Evolutionary conservation across 2,888 invertebrate genomes (phyloP).

Genomic region (Andrena flavipes): DNA sequence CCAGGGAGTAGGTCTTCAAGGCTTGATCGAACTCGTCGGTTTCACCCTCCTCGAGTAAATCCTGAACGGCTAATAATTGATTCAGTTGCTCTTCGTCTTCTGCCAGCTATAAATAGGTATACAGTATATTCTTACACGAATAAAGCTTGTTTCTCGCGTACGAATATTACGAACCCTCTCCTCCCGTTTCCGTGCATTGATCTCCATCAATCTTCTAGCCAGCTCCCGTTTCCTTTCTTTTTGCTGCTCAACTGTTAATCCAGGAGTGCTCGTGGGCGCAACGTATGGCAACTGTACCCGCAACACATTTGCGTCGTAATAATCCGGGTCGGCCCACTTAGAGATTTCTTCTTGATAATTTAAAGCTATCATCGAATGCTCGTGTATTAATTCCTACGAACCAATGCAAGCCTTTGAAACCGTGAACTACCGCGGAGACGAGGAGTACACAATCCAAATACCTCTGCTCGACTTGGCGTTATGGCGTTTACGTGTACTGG

Average conservation of each 20-base stretch:
- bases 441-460: slow-evolving; percentile 70
- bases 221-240: slow-evolving; percentile 95
- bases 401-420: background rate
- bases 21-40: slow-evolving; percentile 91
- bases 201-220: slow-evolving; percentile 93
- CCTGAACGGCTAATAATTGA: slow-evolving; percentile 91
- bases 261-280: slow-evolving; percentile 87
- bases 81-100: slow-evolving; percentile 95
- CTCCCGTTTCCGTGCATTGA: slow-evolving; percentile 94
- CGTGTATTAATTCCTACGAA: slow-evolving; percentile 90
- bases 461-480: slow-evolving; percentile 94
- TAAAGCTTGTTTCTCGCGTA: background rate
- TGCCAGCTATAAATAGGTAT: slow-evolving; percentile 86
- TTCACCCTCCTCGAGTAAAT: slow-evolving; percentile 91
- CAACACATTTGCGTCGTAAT: slow-evolving; percentile 93
- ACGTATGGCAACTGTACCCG: slow-evolving; percentile 95
- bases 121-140: background rate
- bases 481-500: slow-evolving; percentile 96
- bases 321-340: slow-evolving; percentile 93
- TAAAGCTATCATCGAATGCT: slow-evolving; percentile 91
- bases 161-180: slow-evolving; percentile 87
- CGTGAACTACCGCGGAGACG: background rate
- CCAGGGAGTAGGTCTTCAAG: slow-evolving; percentile 90
- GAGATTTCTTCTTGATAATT: slow-evolving; percentile 93
- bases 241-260: slow-evolving; percentile 92